Evolutionary conservation across 2,113 vertebrate species (phyloP).

Genomic region (Camelus dromedarius): DNA sequence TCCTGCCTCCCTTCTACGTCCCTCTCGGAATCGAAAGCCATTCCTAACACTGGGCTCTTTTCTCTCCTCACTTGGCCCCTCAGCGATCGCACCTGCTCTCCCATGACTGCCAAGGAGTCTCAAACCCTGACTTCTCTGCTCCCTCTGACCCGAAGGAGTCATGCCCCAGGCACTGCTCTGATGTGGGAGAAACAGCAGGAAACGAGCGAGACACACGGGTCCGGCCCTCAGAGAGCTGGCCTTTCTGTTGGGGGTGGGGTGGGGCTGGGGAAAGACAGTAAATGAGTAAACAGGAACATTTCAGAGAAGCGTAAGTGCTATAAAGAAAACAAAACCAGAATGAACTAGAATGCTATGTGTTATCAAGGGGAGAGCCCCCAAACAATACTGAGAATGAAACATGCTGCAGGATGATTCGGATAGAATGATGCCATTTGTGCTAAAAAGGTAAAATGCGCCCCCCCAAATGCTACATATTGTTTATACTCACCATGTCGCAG

Average conservation of each 20-base stretch:
- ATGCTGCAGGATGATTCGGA: not conserved
- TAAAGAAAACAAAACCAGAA: not conserved
- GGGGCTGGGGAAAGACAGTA: not conserved
- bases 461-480: not conserved
- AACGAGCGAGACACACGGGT: not conserved
- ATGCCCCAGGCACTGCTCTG: not conserved
- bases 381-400: not conserved
- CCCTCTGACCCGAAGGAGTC: not conserved
- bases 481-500: not conserved
- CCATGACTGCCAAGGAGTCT: not conserved
- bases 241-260: not conserved
- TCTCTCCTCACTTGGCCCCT: not conserved
- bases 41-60: not conserved
- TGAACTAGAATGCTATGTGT: not conserved
- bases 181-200: not conserved
- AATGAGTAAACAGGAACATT: not conserved
- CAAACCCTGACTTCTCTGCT: not conserved
- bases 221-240: not conserved
- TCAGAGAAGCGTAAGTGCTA: not conserved
- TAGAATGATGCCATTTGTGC: not conserved
- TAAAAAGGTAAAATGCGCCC: not conserved
- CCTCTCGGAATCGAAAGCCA: not conserved
- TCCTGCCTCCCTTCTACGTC: not conserved
- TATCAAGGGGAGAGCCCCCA: not conserved
- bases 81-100: not conserved